Evolutionary conservation across 2,797 vertebrate species (phyloP).

Genomic region (Lophotriccus pileatus): DNA sequence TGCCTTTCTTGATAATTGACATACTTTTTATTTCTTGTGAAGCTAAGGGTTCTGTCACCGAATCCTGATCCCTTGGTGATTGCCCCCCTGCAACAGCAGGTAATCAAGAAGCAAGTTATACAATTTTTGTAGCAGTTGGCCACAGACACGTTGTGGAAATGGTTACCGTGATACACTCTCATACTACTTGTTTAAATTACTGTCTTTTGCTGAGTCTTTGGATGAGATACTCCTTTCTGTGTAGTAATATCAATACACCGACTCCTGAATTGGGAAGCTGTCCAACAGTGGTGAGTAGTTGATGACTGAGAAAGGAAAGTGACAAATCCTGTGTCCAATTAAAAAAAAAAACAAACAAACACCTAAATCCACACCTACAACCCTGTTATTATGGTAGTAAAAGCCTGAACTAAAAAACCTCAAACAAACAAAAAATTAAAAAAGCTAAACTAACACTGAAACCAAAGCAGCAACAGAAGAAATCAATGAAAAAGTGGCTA

Average conservation of each 20-base stretch:
- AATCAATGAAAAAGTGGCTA: neutral
- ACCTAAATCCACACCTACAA: neutral
- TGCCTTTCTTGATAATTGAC: neutral
- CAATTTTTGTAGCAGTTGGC: neutral
- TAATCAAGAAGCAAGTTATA: neutral
- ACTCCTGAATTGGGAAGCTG: neutral
- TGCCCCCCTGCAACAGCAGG: neutral
- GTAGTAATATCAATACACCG: neutral
- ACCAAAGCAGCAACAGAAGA: neutral
- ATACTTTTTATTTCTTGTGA: neutral
- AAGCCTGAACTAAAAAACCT: neutral
- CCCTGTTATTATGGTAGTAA: neutral
- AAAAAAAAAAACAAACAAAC: rapidly evolving
- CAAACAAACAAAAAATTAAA: neutral
- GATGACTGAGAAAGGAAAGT: neutral
- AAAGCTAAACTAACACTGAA: neutral
- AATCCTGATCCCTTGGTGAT: neutral
- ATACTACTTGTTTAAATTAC: neutral
- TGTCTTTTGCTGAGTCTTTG: neutral
- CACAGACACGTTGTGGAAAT: neutral
- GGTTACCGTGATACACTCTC: neutral
- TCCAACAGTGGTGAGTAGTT: neutral
- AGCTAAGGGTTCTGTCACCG: neutral
- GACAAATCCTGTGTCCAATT: neutral
- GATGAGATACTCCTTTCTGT: neutral